Conservation (phyloP, 2,888 invertebrate genomes). For the Melanostoma scalare region DNA sequence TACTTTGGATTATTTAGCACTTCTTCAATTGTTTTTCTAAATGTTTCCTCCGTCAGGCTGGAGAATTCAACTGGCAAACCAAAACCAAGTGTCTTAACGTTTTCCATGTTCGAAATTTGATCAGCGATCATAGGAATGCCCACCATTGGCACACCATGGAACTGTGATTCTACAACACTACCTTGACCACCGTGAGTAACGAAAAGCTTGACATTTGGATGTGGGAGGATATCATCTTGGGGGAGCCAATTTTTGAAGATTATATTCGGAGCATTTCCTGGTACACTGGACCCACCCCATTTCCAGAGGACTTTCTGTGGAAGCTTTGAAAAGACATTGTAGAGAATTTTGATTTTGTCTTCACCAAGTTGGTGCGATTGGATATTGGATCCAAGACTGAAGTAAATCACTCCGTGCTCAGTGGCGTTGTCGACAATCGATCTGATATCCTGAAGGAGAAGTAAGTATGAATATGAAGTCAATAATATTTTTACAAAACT, state of each 20-base stretch:
- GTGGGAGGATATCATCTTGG: slow-evolving; percentile 3
- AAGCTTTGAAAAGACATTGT: background rate
- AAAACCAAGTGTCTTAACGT: slow-evolving; percentile 1
- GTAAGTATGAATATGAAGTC: background rate
- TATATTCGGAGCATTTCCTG: slow-evolving; percentile 13
- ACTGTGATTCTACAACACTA: slow-evolving; percentile 17
- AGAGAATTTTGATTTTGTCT: slow-evolving; percentile 1
- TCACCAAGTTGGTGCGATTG: background rate
- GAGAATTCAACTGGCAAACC: slow-evolving; percentile 2
- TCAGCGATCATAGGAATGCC: slow-evolving; percentile 13
- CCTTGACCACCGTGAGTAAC: slow-evolving; percentile 16
- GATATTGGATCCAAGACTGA: slow-evolving; percentile 74
- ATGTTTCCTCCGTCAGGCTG: background rate
- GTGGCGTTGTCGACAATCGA: slow-evolving; percentile 1
- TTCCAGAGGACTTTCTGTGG: slow-evolving; percentile 11
- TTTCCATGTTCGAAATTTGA: slow-evolving; percentile 17
- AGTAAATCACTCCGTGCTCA: slow-evolving; percentile 9
- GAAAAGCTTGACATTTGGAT: slow-evolving; percentile 12
- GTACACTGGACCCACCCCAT: background rate
- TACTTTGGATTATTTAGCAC: background rate
- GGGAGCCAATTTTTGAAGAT: slow-evolving; percentile 4
- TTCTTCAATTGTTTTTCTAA: background rate
- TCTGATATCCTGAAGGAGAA: background rate
- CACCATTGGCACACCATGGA: slow-evolving; percentile 18
- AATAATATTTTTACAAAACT: background rate